phyloP scores from a whole-genome alignment of 1,140 invertebrate species.

The Drosophila obscura region DNA sequence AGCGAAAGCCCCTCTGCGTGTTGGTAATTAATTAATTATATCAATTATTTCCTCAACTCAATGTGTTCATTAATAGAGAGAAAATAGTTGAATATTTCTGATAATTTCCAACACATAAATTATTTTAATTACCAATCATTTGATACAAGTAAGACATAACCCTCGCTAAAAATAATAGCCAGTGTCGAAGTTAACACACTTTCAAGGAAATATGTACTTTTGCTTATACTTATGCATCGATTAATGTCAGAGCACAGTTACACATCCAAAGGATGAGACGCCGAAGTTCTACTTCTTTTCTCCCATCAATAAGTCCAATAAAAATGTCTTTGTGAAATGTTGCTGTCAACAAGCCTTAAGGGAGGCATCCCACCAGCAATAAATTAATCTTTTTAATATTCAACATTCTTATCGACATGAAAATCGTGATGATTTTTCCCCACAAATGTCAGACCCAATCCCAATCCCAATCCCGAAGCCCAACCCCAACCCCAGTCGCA shows the following conservation, averaged over 20 bases:
- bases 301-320: constrained; percentile 13
- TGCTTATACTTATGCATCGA: no score
- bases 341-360: constrained; percentile 12
- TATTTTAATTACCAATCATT: no score
- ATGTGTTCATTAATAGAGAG: no score
- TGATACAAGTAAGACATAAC: no score
- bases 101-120: no score
- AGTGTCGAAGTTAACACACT: no score
- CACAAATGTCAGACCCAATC: not conserved
- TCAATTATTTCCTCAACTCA: no score
- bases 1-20: no score
- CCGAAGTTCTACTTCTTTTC: constrained; percentile 3
- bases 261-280: constrained; percentile 24
- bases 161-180: no score
- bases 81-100: no score
- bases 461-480: constrained; percentile 1
- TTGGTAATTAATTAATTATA: no score
- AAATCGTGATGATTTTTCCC: constrained; percentile 41
- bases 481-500: constrained; percentile 6
- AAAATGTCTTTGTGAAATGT: constrained; percentile 21
- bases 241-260: not conserved
- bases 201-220: no score
- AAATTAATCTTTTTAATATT: constrained; percentile 57
- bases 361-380: constrained; percentile 19
- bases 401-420: constrained; percentile 47